A percentile compares a stretch with the other conserved stretches of the same genome.
Conservation (phyloP, 2,797 vertebrate species). For the Anomalospiza imberbis region DNA sequence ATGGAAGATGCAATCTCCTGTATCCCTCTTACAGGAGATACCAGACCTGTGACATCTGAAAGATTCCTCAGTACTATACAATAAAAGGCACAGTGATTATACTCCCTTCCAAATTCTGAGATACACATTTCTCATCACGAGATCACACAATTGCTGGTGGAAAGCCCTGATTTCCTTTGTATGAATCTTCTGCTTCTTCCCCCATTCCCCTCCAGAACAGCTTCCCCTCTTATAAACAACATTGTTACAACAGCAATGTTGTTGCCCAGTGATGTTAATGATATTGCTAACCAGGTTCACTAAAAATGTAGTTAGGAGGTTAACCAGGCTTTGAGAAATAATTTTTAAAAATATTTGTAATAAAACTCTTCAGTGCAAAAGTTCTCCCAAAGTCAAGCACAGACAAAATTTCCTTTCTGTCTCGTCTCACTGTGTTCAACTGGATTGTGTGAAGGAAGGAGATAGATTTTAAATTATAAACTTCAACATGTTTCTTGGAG, state of each 20-base stretch:
- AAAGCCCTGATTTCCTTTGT: neutral
- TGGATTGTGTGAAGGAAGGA: neutral
- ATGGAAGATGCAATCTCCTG: neutral
- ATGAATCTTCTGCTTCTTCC: neutral
- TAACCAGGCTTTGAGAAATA: neutral
- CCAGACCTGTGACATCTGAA: neutral
- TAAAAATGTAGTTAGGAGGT: neutral
- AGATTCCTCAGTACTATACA: neutral
- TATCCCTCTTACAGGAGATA: neutral
- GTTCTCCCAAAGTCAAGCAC: neutral
- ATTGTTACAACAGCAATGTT: neutral
- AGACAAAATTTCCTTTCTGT: neutral
- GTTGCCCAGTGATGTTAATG: neutral
- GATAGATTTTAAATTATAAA: neutral
- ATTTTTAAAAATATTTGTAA: neutral
- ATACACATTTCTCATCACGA: neutral
- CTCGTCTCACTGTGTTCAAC: neutral
- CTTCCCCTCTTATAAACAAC: neutral
- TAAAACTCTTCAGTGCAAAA: neutral
- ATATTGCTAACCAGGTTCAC: neutral
- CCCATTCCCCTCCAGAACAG: neutral
- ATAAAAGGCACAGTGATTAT: neutral
- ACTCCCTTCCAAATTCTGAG: neutral
- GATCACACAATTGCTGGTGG: neutral
- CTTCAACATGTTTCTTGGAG: neutral